These are phyloP conservation scores for Falco peregrinus DNA, from an alignment of 2,797 vertebrate species.

Conservation along the genomic window DNA sequence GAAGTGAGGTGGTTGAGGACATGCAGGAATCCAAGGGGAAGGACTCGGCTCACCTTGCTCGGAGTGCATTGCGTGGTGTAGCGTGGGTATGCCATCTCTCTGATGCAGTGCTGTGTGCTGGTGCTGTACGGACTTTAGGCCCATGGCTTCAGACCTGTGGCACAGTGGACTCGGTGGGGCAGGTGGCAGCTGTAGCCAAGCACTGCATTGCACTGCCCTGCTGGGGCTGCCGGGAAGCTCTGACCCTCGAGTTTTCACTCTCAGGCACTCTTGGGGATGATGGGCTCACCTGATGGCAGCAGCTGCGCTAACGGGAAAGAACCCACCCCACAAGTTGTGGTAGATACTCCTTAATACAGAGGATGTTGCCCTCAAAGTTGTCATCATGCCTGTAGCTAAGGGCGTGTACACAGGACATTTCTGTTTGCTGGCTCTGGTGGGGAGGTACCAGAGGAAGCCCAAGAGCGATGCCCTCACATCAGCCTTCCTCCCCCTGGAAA, in stretches of 20 bases:
- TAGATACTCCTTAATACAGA: background rate
- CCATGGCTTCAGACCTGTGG: background rate
- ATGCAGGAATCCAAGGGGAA: background rate
- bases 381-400: background rate
- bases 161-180: rapidly evolving
- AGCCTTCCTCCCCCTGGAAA: background rate
- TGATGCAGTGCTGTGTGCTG: rapidly evolving
- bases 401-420: background rate
- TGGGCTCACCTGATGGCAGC: background rate
- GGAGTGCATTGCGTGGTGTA: background rate
- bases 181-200: rapidly evolving
- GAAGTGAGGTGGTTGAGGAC: background rate
- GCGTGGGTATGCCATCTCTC: background rate
- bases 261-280: rapidly evolving
- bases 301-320: background rate
- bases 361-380: background rate
- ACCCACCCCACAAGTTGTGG: rapidly evolving
- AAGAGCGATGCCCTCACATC: background rate
- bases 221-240: rapidly evolving
- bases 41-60: background rate
- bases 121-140: rapidly evolving
- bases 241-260: background rate
- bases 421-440: background rate
- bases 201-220: rapidly evolving
- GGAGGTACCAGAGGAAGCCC: background rate